phyloP scores from a whole-genome alignment of 2,888 invertebrate species.

The Meteorus colon region DNA sequence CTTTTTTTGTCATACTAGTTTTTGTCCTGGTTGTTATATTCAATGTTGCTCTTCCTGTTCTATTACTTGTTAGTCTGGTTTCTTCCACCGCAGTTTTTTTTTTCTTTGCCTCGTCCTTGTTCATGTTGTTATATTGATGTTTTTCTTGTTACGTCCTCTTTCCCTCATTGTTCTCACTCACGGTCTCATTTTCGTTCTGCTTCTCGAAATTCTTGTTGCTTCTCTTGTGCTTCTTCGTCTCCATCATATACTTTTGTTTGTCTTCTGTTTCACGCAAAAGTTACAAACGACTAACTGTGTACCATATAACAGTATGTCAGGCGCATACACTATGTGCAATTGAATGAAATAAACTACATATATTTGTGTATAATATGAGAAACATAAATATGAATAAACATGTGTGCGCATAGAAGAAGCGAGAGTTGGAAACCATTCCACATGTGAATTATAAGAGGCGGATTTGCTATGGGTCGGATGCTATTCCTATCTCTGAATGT shows the following conservation, averaged over 20 bases:
- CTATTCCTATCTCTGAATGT: not conserved
- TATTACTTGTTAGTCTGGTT: too few relatives aligned
- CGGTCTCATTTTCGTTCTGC: constrained; percentile 20
- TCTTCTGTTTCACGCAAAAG: constrained; percentile 37
- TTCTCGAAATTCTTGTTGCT: constrained; percentile 16
- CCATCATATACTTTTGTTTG: constrained; percentile 18
- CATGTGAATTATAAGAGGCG: not conserved
- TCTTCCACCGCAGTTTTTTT: too few relatives aligned
- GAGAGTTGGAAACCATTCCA: not conserved
- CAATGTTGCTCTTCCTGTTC: too few relatives aligned
- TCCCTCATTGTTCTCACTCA: too few relatives aligned
- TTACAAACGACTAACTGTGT: constrained; percentile 25
- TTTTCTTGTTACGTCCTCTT: too few relatives aligned
- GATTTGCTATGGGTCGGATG: constrained; percentile 22
- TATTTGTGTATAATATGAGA: not conserved
- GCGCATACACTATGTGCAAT: constrained; percentile 34
- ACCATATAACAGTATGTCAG: constrained; percentile 39
- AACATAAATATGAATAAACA: not conserved
- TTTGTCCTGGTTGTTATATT: too few relatives aligned
- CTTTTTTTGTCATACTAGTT: too few relatives aligned
- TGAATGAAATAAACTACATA: not conserved
- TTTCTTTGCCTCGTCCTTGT: too few relatives aligned
- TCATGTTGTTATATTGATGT: too few relatives aligned
- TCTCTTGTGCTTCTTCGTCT: constrained; percentile 22
- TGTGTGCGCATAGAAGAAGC: not conserved